Base-by-base conservation (phyloP, 35 echinoderm and acorn worm species). In the Heliocidaris erythrogramma region DNA sequence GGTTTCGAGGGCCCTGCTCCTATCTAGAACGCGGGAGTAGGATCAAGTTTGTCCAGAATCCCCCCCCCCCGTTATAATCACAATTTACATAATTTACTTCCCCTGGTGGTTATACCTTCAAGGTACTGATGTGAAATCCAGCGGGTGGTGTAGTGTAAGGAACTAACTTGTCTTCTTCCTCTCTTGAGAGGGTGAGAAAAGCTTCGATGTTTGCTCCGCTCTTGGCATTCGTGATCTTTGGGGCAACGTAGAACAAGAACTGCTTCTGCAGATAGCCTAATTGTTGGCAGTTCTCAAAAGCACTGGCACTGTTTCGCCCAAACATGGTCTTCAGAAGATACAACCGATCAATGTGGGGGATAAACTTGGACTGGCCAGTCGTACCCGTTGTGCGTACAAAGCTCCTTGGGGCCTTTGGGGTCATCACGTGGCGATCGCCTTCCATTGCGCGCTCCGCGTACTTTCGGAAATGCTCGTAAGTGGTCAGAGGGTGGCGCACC, bases 341-440 rank as follows among this genome's bases (percentile, higher is more conserved):
- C 16, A 24, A 17, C 27, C 56, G 7, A 13, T 31, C n/a, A 24
- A 49, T 96, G 13, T 24, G 69, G 12, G 96, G 96, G 9, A 96
- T 91, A 13, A 86, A 32, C 48, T 94, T 94, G 30, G 86, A 88
- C 10, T 65, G 47, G 13, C 96, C 96, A 14, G 96, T 94, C 31
- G 96, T 96, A 5, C 96, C 96, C 5, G 85, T 94, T 49, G 96
- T 96, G 13, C 94, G 31, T 0, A 85, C 90, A 32, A 96, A 86
- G 21, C 88, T 96, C 30, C 49, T 85, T 29, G 94, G 90, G 14
- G 84, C 31, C 6, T 94, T 90, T 47, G 59, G 85, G 2, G 94
- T 94, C 84, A 96, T 95, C 27, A 96, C 94, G 48, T 96, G 93
- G 30, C 7, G 32, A 42, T 96, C 96, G 30, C 96, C 96, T 30